phyloP scores from a whole-genome alignment of 92 coral and sea anemone species.

The Chrysogorgia sp. region DNA sequence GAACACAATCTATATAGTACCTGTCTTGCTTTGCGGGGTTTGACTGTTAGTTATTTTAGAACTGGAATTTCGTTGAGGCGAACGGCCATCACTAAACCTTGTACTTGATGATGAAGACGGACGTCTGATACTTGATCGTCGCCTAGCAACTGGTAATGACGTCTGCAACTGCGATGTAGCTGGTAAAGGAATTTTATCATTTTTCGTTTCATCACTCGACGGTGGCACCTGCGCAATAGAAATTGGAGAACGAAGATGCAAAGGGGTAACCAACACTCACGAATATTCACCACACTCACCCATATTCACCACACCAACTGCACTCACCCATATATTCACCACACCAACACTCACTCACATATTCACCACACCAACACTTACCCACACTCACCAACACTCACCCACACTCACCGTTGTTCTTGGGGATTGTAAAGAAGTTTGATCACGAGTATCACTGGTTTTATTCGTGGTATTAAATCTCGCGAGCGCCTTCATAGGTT shows the following conservation, averaged over 20 bases:
- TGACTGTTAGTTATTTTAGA: background rate
- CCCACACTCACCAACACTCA: no score
- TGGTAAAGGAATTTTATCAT: slow-evolving; percentile 20
- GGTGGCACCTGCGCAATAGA: background rate
- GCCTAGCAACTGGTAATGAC: slow-evolving; percentile 22
- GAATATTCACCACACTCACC: no score
- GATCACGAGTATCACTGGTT: slow-evolving; percentile 42
- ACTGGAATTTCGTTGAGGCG: background rate
- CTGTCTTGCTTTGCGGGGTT: slow-evolving; percentile 14
- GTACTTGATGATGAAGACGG: background rate
- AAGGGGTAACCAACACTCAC: no score
- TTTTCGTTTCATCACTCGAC: background rate
- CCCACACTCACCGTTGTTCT: slow-evolving; percentile 1
- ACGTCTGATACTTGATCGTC: slow-evolving; percentile 30
- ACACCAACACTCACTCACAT: no score
- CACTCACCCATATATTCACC: no score
- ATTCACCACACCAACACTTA: no score
- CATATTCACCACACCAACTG: no score
- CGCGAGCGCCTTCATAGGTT: slow-evolving; percentile 87
- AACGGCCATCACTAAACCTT: background rate
- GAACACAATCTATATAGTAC: background rate
- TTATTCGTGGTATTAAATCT: slow-evolving; percentile 53
- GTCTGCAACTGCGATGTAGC: slow-evolving; percentile 22
- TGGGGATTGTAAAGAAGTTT: slow-evolving; percentile 27
- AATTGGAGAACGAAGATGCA: no score